These are phyloP conservation scores for Nycticryphes semicollaris DNA, from an alignment of 2,113 vertebrate species.

Conservation along the genomic window DNA sequence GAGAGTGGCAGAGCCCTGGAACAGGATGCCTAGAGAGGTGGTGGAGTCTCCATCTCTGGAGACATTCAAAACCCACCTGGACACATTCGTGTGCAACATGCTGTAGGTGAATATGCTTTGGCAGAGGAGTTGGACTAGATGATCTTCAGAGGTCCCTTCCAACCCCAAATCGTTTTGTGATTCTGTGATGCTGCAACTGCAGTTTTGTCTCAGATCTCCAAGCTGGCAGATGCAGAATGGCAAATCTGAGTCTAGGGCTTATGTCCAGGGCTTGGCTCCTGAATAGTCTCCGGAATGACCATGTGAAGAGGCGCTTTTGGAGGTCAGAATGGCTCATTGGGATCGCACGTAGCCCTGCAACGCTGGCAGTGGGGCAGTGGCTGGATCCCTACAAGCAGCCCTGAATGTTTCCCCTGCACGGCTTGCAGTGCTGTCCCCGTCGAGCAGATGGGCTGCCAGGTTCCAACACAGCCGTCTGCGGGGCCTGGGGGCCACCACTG, in stretches of 20 bases:
- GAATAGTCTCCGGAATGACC: not conserved
- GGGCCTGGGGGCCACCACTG: not conserved
- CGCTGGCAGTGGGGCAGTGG: not conserved
- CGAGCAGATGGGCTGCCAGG: accelerated
- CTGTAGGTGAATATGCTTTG: too few species aligned
- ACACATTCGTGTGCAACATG: too few species aligned
- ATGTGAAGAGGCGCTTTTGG: accelerated
- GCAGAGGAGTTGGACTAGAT: too few species aligned
- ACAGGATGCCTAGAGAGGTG: too few species aligned
- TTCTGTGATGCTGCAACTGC: not conserved
- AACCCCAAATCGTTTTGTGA: too few species aligned
- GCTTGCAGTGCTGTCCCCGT: not conserved
- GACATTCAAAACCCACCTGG: too few species aligned
- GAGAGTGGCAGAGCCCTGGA: too few species aligned
- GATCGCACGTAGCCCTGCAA: accelerated
- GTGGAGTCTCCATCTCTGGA: too few species aligned
- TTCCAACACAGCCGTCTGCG: accelerated
- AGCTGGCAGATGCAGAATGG: not conserved
- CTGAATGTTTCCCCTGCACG: accelerated
- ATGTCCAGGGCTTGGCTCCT: not conserved
- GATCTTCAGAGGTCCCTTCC: too few species aligned
- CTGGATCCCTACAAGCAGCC: accelerated
- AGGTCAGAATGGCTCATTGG: accelerated
- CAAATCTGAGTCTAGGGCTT: not conserved
- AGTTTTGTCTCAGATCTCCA: not conserved